These are phyloP conservation scores for Bombyx huttoni DNA, from an alignment of 2,888 invertebrate genomes.

Conservation along the genomic window DNA sequence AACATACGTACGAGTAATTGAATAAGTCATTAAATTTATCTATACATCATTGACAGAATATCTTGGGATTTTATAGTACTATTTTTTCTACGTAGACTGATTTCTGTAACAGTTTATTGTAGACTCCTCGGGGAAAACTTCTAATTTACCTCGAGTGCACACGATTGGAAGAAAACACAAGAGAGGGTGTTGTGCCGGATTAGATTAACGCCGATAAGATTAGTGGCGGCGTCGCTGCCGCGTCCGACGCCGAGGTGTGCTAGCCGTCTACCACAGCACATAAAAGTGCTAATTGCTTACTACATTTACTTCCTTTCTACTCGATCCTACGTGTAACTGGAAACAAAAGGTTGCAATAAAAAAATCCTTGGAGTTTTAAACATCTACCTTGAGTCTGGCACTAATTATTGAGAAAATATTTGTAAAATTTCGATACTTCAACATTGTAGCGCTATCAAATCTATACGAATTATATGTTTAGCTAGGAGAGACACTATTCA, in stretches of 20 bases:
- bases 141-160: slow-evolving; percentile 68
- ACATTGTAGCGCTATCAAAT: too few relatives aligned
- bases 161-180: slow-evolving; percentile 69
- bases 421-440: too few relatives aligned
- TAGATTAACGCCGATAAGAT: slow-evolving; percentile 67
- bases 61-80: slow-evolving; percentile 12
- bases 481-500: slow-evolving; percentile 10
- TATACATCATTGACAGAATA: too few relatives aligned
- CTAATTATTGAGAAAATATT: too few relatives aligned
- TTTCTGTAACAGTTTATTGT: slow-evolving; percentile 39
- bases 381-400: too few relatives aligned
- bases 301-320: slow-evolving; percentile 14
- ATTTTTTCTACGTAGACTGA: slow-evolving; percentile 35
- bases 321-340: too few relatives aligned
- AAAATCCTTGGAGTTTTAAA: too few relatives aligned
- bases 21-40: too few relatives aligned
- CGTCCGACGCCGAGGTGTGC: slow-evolving; percentile 15
- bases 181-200: slow-evolving; percentile 61
- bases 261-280: slow-evolving; percentile 27
- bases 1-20: too few relatives aligned
- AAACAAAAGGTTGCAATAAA: too few relatives aligned
- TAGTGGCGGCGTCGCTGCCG: slow-evolving; percentile 35
- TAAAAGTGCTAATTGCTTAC: slow-evolving; percentile 48
- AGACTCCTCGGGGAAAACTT: slow-evolving; percentile 53
- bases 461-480: not conserved